A percentile compares a stretch with the other conserved stretches of the same genome.
These are phyloP conservation scores for Drosophila nigricruria DNA, from an alignment of 2,888 invertebrate species.

Conservation along the genomic window DNA sequence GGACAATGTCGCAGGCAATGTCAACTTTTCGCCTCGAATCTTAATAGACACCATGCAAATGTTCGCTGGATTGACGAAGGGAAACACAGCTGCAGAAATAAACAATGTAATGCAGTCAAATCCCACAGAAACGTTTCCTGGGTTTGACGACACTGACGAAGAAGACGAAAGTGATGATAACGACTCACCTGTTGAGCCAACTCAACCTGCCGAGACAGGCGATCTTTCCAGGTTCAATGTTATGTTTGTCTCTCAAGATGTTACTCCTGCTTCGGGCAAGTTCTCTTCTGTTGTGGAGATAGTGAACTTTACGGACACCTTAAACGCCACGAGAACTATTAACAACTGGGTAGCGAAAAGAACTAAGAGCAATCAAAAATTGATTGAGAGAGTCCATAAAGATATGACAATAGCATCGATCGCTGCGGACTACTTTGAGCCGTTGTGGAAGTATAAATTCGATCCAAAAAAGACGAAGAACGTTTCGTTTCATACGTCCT, in stretches of 20 bases:
- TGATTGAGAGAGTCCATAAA: rapidly evolving
- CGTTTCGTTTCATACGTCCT: not conserved
- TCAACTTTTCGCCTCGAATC: no score
- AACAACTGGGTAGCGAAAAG: not conserved
- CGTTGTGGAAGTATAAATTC: not conserved
- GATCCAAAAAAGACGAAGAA: not conserved
- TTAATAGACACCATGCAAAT: not conserved
- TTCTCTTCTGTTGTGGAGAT: no score
- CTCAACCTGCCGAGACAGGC: no score
- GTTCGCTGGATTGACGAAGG: rapidly evolving
- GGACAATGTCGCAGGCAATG: not conserved
- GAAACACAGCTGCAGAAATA: not conserved
- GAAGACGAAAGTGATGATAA: no score
- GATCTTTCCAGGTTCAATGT: no score
- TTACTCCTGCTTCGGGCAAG: not conserved
- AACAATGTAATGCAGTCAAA: not conserved
- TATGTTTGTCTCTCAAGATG: not conserved
- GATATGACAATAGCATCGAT: not conserved
- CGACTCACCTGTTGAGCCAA: no score
- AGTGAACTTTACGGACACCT: not conserved
- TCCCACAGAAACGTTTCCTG: no score
- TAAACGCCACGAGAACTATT: rapidly evolving
- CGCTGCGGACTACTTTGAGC: not conserved
- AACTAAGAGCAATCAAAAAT: rapidly evolving
- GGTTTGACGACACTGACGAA: no score